Evolutionary conservation across 2,888 invertebrate species (phyloP).

Genomic region (Drosophila suboccidentalis): DNA sequence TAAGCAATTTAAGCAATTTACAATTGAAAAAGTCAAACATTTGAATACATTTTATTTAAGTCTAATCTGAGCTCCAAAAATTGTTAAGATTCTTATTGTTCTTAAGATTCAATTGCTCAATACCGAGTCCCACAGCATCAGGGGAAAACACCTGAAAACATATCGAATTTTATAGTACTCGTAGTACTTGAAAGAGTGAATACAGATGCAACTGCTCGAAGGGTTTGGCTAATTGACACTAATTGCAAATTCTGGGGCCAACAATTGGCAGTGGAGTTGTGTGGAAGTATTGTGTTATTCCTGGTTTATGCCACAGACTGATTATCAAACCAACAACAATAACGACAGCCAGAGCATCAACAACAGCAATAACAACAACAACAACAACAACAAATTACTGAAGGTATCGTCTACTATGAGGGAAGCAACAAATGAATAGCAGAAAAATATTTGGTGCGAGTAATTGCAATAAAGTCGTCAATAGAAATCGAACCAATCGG

Average conservation of each 20-base stretch:
- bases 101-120: neutral
- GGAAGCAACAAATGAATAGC: conserved; percentile 56
- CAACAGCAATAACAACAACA: conserved; percentile 33
- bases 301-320: conserved; percentile 36
- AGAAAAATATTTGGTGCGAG: conserved; percentile 66
- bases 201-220: neutral
- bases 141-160: neutral
- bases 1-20: too few species aligned
- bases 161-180: neutral
- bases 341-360: conserved; percentile 16
- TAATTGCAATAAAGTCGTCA: conserved; percentile 73
- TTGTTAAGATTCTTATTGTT: neutral
- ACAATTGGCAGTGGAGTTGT: conserved; percentile 36
- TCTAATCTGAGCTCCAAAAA: neutral
- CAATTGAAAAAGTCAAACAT: too few species aligned
- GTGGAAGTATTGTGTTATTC: conserved; percentile 27
- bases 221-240: conserved; percentile 65
- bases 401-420: conserved; percentile 14
- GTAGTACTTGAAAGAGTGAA: neutral
- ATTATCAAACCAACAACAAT: conserved; percentile 46
- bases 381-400: conserved; percentile 23
- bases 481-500: conserved; percentile 40
- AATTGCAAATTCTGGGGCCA: conserved; percentile 64
- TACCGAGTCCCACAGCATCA: neutral
- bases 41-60: neutral